Conservation (phyloP, 2,888 invertebrate genomes). For the Pteria penguin region DNA sequence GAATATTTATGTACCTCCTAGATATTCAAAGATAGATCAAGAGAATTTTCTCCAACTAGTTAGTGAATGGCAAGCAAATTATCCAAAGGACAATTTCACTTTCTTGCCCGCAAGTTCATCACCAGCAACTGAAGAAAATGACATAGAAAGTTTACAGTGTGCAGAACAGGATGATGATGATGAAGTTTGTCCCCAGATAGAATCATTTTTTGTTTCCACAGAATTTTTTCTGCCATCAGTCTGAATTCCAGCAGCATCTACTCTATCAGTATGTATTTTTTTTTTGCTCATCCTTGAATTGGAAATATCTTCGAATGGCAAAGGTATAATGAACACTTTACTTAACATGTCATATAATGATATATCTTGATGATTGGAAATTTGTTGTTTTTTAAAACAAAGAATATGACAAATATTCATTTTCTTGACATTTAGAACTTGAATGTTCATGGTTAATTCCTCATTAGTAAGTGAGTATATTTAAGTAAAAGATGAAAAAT, state of each 20-base stretch:
- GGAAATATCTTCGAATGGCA: no score
- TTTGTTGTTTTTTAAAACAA: no score
- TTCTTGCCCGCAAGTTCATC: slow-evolving; percentile 1
- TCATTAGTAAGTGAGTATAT: no score
- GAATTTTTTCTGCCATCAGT: slow-evolving; percentile 11
- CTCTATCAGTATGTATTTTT: not conserved
- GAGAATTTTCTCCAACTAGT: not conserved
- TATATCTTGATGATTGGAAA: no score
- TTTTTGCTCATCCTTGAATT: no score
- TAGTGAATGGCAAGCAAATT: slow-evolving; percentile 14
- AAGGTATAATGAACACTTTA: no score
- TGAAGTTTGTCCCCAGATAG: slow-evolving; percentile 8
- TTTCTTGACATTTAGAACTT: no score
- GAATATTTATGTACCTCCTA: no score
- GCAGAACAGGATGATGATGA: slow-evolving; percentile 16
- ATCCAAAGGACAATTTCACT: slow-evolving; percentile 6
- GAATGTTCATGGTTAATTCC: no score
- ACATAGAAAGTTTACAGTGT: not conserved
- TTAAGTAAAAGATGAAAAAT: no score
- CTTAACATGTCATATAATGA: no score
- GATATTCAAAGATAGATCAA: slow-evolving; percentile 9
- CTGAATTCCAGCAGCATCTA: slow-evolving; percentile 3
- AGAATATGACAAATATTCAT: no score
- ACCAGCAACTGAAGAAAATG: not conserved
- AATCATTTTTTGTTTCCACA: not conserved